A percentile compares a stretch with the other conserved stretches of the same genome.
Conservation (phyloP, 1,140 invertebrate genomes). For the Phortica variegata region DNA sequence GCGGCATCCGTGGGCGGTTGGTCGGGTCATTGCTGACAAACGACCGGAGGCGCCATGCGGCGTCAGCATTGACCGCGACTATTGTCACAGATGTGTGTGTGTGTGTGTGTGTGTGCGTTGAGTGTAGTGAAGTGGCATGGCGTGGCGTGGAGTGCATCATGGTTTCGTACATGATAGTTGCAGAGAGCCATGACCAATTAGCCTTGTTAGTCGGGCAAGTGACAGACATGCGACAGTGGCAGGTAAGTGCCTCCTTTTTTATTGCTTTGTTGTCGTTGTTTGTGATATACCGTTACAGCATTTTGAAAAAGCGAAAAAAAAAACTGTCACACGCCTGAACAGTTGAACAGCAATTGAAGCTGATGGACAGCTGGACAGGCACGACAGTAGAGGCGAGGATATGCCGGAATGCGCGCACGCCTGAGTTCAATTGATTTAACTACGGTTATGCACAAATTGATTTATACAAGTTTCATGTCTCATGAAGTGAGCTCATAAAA, state of each 20-base stretch:
- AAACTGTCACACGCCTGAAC: conserved; percentile 3
- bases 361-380: conserved; percentile 4
- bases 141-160: too few relatives aligned
- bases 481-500: conserved; percentile 48
- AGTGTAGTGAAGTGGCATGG: too few relatives aligned
- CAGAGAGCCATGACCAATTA: conserved; percentile 50
- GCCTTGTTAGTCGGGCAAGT: conserved; percentile 46
- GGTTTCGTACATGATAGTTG: conserved; percentile 25
- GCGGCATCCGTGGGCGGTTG: conserved; percentile 26
- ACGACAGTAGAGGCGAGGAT: conserved; percentile 43
- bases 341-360: conserved; percentile 4
- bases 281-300: conserved; percentile 8
- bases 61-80: too few relatives aligned
- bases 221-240: conserved; percentile 28
- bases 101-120: too few relatives aligned
- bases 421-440: conserved; percentile 53
- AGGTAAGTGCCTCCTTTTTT: conserved; percentile 13
- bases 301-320: conserved; percentile 1
- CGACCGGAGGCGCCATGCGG: too few relatives aligned
- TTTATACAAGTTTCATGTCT: conserved; percentile 43
- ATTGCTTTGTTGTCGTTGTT: conserved; percentile 4
- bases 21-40: conserved; percentile 9
- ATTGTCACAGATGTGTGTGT: too few relatives aligned
- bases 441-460: too few relatives aligned
- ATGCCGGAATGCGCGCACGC: too few relatives aligned